These are phyloP conservation scores for Drosophila pseudotakahashii DNA, from an alignment of 2,888 invertebrate species.

Conservation along the genomic window DNA sequence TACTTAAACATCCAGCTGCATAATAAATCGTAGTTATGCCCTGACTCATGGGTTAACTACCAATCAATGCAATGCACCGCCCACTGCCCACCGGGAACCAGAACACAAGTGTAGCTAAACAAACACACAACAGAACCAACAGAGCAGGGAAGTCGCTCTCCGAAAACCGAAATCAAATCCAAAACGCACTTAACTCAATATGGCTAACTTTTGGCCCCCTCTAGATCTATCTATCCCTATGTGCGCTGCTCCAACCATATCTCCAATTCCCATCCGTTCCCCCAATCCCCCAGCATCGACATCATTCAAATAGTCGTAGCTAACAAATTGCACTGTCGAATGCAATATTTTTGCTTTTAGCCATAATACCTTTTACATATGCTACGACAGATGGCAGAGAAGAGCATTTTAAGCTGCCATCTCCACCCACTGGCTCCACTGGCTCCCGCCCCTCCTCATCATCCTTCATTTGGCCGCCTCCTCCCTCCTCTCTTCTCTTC, in stretches of 20 bases:
- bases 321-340: slow-evolving; percentile 81
- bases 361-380: slow-evolving; percentile 80
- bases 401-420: slow-evolving; percentile 53
- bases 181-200: slow-evolving; percentile 51
- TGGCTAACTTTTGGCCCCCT: slow-evolving; percentile 34
- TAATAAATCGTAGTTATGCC: slow-evolving; percentile 17
- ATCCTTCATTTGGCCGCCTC: slow-evolving; percentile 1
- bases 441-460: slow-evolving; percentile 6
- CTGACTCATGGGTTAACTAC: slow-evolving; percentile 45
- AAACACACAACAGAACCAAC: slow-evolving; percentile 9
- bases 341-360: slow-evolving; percentile 81
- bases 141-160: slow-evolving; percentile 1
- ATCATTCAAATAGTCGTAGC: slow-evolving; percentile 72
- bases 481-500: not conserved
- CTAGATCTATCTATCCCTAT: not conserved
- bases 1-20: slow-evolving; percentile 1
- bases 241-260: slow-evolving; percentile 8
- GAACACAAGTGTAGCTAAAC: slow-evolving; percentile 4
- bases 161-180: slow-evolving; percentile 45
- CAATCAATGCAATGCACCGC: slow-evolving; percentile 24
- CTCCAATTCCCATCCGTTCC: not conserved
- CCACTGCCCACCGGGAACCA: slow-evolving; percentile 11
- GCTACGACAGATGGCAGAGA: slow-evolving; percentile 62
- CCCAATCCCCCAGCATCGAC: slow-evolving; percentile 39
- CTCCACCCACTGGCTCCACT: slow-evolving; percentile 6